Conservation (phyloP, 2,888 invertebrate species). For the Gandaritis pyraliata region DNA sequence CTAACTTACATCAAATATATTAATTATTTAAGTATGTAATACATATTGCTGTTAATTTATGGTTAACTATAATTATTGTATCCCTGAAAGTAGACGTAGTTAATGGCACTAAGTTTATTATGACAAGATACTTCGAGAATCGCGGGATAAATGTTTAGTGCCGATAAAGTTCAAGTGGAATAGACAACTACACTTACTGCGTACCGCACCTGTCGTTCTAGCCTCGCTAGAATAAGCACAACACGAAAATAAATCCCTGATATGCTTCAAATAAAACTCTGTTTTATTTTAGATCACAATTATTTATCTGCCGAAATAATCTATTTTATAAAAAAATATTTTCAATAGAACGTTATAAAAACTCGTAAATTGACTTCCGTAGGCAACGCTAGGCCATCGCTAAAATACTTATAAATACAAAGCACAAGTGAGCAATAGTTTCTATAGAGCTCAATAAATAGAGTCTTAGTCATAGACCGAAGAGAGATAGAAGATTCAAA, state of each 20-base stretch:
- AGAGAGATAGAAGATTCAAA: conserved; percentile 36
- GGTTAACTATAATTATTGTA: conserved; percentile 76
- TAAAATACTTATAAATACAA: conserved; percentile 69
- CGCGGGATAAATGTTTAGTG: conserved; percentile 61
- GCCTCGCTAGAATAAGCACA: conserved; percentile 80
- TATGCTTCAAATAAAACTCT: conserved; percentile 83
- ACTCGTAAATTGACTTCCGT: conserved; percentile 76
- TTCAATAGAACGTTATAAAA: conserved; percentile 63
- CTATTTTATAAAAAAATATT: conserved; percentile 72
- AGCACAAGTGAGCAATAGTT: conserved; percentile 78
- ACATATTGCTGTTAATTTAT: conserved; percentile 80
- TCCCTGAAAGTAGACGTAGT: conserved; percentile 73
- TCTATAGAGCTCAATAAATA: conserved; percentile 66
- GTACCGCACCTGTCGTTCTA: conserved; percentile 70
- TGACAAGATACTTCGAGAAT: conserved; percentile 75
- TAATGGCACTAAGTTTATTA: conserved; percentile 81
- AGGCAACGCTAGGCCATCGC: conserved; percentile 55
- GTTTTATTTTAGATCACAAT: conserved; percentile 82
- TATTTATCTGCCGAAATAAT: conserved; percentile 66
- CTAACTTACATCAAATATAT: conserved; percentile 82
- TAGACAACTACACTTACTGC: conserved; percentile 59
- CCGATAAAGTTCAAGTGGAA: conserved; percentile 55
- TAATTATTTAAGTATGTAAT: conserved; percentile 71
- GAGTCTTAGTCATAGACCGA: conserved; percentile 45
- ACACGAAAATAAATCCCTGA: conserved; percentile 76